These are phyloP conservation scores for Anguilla megastoma DNA, from an alignment of 2,797 vertebrate species.

Conservation along the genomic window DNA sequence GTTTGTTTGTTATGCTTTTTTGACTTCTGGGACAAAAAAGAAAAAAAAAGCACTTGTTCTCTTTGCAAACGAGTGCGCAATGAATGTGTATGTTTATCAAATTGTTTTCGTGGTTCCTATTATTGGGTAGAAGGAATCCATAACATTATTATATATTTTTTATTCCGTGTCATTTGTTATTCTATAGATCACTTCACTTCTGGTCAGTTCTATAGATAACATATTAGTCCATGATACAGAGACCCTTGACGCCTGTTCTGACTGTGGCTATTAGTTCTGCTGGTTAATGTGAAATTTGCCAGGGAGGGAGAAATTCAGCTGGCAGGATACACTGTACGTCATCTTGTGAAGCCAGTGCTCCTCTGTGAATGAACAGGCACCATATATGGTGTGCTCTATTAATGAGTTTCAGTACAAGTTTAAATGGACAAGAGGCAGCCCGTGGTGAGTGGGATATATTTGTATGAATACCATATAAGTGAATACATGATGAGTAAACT, in stretches of 20 bases:
- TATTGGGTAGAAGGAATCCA: background rate
- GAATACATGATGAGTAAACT: too few relatives aligned
- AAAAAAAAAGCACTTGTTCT: background rate
- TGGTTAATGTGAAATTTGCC: background rate
- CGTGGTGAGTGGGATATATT: too few relatives aligned
- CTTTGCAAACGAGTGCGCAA: background rate
- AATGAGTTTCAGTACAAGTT: too few relatives aligned
- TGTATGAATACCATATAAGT: too few relatives aligned
- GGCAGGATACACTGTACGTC: too few relatives aligned
- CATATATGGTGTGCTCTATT: too few relatives aligned
- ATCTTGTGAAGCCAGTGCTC: too few relatives aligned
- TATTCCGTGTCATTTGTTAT: background rate
- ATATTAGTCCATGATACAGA: background rate
- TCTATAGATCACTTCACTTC: background rate
- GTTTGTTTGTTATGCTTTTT: background rate
- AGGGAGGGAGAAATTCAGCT: too few relatives aligned
- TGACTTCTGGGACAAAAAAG: background rate
- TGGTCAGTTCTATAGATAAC: background rate
- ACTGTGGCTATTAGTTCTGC: background rate
- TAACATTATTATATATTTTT: background rate
- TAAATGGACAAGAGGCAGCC: too few relatives aligned
- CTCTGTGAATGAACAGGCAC: too few relatives aligned
- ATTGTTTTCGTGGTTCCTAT: background rate
- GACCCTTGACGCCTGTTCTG: background rate
- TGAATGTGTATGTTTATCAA: background rate